A percentile compares a stretch with the other conserved stretches of the same genome.
phyloP scores from a whole-genome alignment of 1,140 invertebrate genomes.

The Sarcophaga peregrina region DNA sequence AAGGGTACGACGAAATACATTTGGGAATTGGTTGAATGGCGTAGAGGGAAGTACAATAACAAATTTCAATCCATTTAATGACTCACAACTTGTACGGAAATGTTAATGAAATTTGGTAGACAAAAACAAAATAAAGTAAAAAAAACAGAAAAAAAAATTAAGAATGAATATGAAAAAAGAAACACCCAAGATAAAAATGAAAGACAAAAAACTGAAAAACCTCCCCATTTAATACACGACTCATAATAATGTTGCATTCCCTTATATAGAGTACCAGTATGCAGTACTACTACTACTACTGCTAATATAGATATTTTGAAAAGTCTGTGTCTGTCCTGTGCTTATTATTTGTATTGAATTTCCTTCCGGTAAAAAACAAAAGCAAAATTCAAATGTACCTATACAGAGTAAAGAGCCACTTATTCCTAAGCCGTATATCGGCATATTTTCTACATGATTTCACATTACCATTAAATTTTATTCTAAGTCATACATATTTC shows the following conservation, averaged over 20 bases:
- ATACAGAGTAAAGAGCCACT: neutral
- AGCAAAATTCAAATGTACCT: neutral
- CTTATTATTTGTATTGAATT: neutral
- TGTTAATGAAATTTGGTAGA: conserved; percentile 25
- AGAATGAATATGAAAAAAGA: neutral
- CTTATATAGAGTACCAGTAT: no score
- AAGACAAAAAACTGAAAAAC: neutral
- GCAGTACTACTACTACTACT: no score
- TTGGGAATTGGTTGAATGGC: neutral
- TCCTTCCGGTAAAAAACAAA: conserved; percentile 1
- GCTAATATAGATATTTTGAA: neutral
- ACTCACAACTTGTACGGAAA: conserved; percentile 11
- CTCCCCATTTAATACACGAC: neutral
- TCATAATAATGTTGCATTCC: neutral
- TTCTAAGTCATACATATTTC: no score
- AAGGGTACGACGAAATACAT: neutral
- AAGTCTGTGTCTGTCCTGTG: neutral
- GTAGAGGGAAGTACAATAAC: no score
- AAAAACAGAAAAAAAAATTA: neutral
- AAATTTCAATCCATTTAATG: neutral
- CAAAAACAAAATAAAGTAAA: conserved; percentile 3
- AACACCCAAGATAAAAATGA: neutral
- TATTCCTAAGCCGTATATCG: neutral
- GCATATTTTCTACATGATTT: conserved; percentile 16
- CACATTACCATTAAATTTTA: neutral